Base-by-base conservation (phyloP, 2,113 vertebrate species). In the Ploceus nigricollis region DNA sequence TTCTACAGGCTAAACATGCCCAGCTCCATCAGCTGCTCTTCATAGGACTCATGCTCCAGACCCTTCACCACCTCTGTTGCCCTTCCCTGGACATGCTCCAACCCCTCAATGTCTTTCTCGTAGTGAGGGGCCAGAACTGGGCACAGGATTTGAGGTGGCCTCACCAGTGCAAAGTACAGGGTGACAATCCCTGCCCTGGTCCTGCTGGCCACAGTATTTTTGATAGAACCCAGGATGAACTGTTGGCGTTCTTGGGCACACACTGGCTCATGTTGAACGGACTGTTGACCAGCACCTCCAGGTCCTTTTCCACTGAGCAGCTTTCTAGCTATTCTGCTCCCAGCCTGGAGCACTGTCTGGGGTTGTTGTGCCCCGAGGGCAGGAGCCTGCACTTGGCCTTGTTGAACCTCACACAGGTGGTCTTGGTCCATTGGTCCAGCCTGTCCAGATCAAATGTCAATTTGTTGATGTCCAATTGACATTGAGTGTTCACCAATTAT, bases 381-480 rank as follows among this genome's bases (percentile, higher is more conserved):
- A 37, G 31, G 44, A 57, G 15, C 15, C 1, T 0, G 28, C 25
- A 12, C 30, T 25, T 56, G 48, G 31, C 18, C 12, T 44, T 58
- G 14, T 17, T 44, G 68, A 73, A 33, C 6, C 44, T 73, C 37
- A 37, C 33, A n/a, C 5, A 39, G 37, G 20, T 33, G 28, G 51
- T 37, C 23, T 44, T 0, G 0, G 68, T 9, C 27, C 33, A 51
- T 51, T 0, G 0, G 20, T 58, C 13, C 51, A 66, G 6, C 5
- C 33, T 51, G 23, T 33, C 13, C 33, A 39, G 58, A 45, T 5
- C 0, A 0, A 65, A 51, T 58, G 27, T 65, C 76, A 23, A 2
- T 23, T 57, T 35, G 22, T 11, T 57, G 42, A 44, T 31, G 37
- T 44, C 5, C 31, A 50, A 8, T 19, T 65, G 12, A 9, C 18